Evolutionary conservation across 1,140 invertebrate genomes (phyloP).

Genomic region (Drosophila rhopaloa): DNA sequence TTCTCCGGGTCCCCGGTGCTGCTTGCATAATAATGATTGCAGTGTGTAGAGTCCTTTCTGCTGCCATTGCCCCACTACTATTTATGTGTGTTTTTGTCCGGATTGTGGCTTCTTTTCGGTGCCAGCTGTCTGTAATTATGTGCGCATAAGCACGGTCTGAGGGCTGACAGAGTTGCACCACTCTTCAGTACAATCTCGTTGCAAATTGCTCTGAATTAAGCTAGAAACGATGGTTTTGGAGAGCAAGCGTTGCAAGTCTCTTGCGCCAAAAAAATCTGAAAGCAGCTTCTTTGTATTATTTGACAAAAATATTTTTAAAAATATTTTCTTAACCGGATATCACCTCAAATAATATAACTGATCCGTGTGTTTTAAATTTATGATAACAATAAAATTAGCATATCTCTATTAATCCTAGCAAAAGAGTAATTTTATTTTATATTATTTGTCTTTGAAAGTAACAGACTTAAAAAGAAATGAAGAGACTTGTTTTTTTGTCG

Average conservation of each 20-base stretch:
- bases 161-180: background rate
- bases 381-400: too few species aligned
- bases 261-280: too few species aligned
- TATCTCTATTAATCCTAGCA: too few species aligned
- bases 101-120: slow-evolving; percentile 47
- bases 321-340: too few species aligned
- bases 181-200: slow-evolving; percentile 10
- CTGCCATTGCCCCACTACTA: slow-evolving; percentile 10
- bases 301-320: too few species aligned
- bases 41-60: slow-evolving; percentile 8
- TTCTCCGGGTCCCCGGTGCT: slow-evolving; percentile 21
- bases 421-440: too few species aligned
- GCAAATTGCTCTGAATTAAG: slow-evolving; percentile 18
- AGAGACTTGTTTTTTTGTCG: too few species aligned
- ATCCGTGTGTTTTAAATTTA: too few species aligned
- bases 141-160: slow-evolving; percentile 20
- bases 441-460: too few species aligned
- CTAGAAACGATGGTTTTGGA: background rate
- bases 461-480: too few species aligned
- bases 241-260: background rate
- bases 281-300: too few species aligned
- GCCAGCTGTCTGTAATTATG: slow-evolving; percentile 44
- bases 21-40: slow-evolving; percentile 59
- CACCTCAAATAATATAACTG: too few species aligned
- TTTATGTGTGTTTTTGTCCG: slow-evolving; percentile 62